Evolutionary conservation across 2,888 invertebrate species (phyloP).

Genomic region (Syrista parreyssii): DNA sequence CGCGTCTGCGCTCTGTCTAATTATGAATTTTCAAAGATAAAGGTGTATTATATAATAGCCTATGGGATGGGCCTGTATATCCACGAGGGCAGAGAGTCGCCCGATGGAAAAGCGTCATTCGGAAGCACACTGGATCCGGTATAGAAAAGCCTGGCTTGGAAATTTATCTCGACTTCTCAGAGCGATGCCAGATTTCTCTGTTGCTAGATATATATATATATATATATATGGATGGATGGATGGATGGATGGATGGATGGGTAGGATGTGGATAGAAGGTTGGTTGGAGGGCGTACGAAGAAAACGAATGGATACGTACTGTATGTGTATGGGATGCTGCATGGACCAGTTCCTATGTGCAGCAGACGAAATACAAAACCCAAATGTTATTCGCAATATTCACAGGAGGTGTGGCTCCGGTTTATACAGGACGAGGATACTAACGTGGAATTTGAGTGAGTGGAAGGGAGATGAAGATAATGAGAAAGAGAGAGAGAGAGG

Average conservation of each 20-base stretch:
- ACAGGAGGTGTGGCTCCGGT: neutral
- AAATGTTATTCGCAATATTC: conserved; percentile 45
- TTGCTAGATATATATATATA: neutral
- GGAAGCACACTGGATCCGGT: conserved; percentile 13
- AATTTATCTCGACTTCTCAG: no score
- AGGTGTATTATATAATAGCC: conserved; percentile 32
- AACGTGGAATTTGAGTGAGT: no score
- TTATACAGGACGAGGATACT: no score
- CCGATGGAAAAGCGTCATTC: no score
- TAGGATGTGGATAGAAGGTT: conserved; percentile 30
- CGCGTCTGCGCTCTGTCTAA: conserved; percentile 37
- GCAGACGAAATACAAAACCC: conserved; percentile 27
- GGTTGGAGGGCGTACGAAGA: conserved; percentile 26
- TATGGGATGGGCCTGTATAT: no score
- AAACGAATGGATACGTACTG: conserved; percentile 1
- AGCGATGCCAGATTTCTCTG: neutral
- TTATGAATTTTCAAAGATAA: conserved; percentile 44
- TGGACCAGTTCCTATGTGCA: no score
- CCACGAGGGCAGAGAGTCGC: conserved; percentile 11
- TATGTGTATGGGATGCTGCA: no score
- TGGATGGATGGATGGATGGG: conserved; percentile 25
- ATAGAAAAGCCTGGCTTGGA: conserved; percentile 29
- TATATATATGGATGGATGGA: conserved; percentile 24
- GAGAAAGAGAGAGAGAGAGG: neutral
- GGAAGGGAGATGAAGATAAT: conserved; percentile 19